These are phyloP conservation scores for Tragelaphus buxtoni DNA, from an alignment of 2,113 vertebrate genomes.

Conservation along the genomic window DNA sequence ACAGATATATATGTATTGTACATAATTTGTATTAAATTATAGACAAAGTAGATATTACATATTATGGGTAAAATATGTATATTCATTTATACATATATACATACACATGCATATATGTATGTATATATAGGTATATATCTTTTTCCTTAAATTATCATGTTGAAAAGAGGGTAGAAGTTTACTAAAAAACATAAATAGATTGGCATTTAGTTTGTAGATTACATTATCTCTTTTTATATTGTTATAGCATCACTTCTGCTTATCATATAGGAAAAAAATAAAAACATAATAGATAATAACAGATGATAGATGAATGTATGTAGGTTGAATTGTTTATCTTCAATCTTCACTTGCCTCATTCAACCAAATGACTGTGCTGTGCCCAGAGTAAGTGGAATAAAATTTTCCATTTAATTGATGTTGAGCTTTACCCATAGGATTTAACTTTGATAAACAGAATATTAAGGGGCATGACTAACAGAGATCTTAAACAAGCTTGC, in stretches of 20 bases:
- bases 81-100: not conserved
- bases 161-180: not conserved
- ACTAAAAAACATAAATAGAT: not conserved
- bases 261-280: not conserved
- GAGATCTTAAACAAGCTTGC: not conserved
- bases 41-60: not conserved
- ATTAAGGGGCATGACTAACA: not conserved
- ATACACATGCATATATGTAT: not conserved
- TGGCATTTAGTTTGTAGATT: not conserved
- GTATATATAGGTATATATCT: not conserved
- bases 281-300: not conserved
- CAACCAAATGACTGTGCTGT: not conserved
- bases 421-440: not conserved
- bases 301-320: not conserved
- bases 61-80: not conserved
- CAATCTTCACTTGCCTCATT: not conserved
- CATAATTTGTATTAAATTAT: not conserved
- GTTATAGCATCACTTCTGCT: not conserved
- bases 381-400: no score
- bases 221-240: not conserved
- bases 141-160: not conserved
- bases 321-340: not conserved
- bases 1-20: not conserved
- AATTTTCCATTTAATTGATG: not conserved
- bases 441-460: not conserved